phyloP scores from a whole-genome alignment of 2,888 invertebrate species.

The Cryptus armator region DNA sequence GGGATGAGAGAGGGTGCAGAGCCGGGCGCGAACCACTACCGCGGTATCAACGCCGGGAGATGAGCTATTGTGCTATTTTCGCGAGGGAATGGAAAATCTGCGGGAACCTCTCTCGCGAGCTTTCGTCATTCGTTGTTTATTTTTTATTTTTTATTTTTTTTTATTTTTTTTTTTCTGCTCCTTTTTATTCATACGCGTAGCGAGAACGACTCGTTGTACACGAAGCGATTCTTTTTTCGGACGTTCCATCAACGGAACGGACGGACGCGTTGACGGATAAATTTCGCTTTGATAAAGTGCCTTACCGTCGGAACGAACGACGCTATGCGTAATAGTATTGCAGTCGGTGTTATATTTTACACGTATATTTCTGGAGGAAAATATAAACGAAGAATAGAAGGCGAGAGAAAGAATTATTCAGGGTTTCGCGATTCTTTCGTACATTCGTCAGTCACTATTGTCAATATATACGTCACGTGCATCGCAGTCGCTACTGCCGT shows the following conservation, averaged over 20 bases:
- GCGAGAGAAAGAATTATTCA: constrained; percentile 27
- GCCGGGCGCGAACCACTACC: constrained; percentile 70
- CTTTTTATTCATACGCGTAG: constrained; percentile 22
- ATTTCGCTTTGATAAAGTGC: constrained; percentile 66
- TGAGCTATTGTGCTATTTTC: constrained; percentile 85
- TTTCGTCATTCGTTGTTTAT: constrained; percentile 60
- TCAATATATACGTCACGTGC: not conserved
- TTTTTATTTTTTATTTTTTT: constrained; percentile 19
- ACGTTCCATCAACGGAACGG: constrained; percentile 66
- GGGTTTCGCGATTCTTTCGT: constrained; percentile 38
- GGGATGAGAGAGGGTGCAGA: constrained; percentile 37
- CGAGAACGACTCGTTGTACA: constrained; percentile 15
- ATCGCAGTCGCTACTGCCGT: not conserved
- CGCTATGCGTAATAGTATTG: constrained; percentile 15
- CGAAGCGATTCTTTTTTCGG: constrained; percentile 51
- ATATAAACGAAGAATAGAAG: not conserved
- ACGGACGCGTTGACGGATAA: constrained; percentile 67
- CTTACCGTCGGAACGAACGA: constrained; percentile 21
- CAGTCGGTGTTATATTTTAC: constrained; percentile 7
- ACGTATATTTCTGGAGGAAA: constrained; percentile 34
- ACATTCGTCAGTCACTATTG: constrained; percentile 9
- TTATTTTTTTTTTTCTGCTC: constrained; percentile 10
- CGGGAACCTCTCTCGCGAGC: constrained; percentile 67
- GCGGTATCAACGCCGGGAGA: constrained; percentile 83
- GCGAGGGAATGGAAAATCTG: constrained; percentile 79